Percentiles rank a stretch among this genome's conserved stretches.
Evolutionary conservation across 35 echinoderm and acorn worm genomes (phyloP).

Genomic region (Diadema setosum): DNA sequence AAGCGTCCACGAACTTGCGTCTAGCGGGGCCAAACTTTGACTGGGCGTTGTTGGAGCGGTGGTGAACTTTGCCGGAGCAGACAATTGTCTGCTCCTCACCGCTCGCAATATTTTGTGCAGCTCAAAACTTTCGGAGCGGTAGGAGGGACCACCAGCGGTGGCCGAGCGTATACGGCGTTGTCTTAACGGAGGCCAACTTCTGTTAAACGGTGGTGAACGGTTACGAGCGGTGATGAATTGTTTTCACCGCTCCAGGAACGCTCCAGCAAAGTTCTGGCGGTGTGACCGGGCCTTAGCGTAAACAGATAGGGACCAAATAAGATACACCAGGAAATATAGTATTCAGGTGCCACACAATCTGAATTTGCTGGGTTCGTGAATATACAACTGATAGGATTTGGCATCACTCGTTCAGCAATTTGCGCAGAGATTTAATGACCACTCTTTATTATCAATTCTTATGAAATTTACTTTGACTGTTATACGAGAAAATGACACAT

Average conservation of each 20-base stretch:
- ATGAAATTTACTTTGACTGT: too few relatives aligned
- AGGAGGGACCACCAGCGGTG: background rate
- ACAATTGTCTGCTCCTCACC: background rate
- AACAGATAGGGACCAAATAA: too few relatives aligned
- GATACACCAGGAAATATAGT: too few relatives aligned
- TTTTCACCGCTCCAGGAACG: background rate
- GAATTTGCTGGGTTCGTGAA: too few relatives aligned
- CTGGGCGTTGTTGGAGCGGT: background rate
- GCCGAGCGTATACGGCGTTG: background rate
- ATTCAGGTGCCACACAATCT: too few relatives aligned
- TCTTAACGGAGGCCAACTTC: background rate
- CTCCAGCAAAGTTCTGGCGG: conserved; percentile 3
- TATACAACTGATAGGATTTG: too few relatives aligned
- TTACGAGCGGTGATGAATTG: background rate
- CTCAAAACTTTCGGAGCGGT: conserved; percentile 1
- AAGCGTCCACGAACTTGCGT: background rate
- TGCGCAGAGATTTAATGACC: too few relatives aligned
- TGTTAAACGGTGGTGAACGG: background rate
- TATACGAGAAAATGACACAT: too few relatives aligned
- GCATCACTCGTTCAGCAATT: too few relatives aligned
- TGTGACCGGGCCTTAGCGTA: background rate
- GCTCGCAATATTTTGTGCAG: conserved; percentile 6
- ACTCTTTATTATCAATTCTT: too few relatives aligned
- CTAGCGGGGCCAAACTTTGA: background rate
- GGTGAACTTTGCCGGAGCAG: background rate